A percentile compares a stretch with the other conserved stretches of the same genome.
phyloP scores from a whole-genome alignment of 2,113 vertebrate species.

The Melanostigma gelatinosum region DNA sequence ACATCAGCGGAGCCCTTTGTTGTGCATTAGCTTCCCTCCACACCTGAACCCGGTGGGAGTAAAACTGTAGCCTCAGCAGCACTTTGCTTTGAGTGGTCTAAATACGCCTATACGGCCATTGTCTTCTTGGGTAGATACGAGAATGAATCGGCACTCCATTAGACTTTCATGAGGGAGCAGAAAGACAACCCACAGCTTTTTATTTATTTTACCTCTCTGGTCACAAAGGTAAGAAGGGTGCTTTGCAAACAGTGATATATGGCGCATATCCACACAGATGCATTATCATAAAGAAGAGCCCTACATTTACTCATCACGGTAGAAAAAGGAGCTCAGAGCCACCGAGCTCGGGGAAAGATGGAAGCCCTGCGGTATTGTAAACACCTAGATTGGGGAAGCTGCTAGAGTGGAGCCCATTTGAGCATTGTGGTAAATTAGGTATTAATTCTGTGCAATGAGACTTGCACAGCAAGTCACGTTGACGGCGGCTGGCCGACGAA shows the following conservation, averaged over 20 bases:
- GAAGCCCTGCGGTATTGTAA: slow-evolving; percentile 48
- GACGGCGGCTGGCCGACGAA: slow-evolving; percentile 50
- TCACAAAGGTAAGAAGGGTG: slow-evolving; percentile 51
- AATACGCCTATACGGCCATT: slow-evolving; percentile 63
- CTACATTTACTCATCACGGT: slow-evolving; percentile 44
- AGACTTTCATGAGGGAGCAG: slow-evolving; percentile 74
- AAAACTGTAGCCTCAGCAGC: slow-evolving; percentile 69
- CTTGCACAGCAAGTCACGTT: slow-evolving; percentile 47
- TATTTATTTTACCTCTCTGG: slow-evolving; percentile 66
- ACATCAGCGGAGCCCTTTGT: slow-evolving; percentile 58
- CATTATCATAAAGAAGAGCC: slow-evolving; percentile 67
- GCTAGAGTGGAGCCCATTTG: slow-evolving; percentile 55
- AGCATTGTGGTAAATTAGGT: slow-evolving; percentile 60
- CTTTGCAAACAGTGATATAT: slow-evolving; percentile 60
- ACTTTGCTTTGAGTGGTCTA: slow-evolving; percentile 74
- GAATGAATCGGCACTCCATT: slow-evolving; percentile 76
- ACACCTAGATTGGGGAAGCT: slow-evolving; percentile 49
- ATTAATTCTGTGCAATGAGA: slow-evolving; percentile 63
- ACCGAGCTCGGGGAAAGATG: slow-evolving; percentile 35
- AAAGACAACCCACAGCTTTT: slow-evolving; percentile 71
- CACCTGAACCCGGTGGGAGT: slow-evolving; percentile 75
- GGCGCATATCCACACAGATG: slow-evolving; percentile 56
- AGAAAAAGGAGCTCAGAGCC: slow-evolving; percentile 41
- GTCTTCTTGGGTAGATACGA: slow-evolving; percentile 62
- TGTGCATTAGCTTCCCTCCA: slow-evolving; percentile 66